phyloP scores from a whole-genome alignment of 1,140 invertebrate species.

The Danaus plexippus region DNA sequence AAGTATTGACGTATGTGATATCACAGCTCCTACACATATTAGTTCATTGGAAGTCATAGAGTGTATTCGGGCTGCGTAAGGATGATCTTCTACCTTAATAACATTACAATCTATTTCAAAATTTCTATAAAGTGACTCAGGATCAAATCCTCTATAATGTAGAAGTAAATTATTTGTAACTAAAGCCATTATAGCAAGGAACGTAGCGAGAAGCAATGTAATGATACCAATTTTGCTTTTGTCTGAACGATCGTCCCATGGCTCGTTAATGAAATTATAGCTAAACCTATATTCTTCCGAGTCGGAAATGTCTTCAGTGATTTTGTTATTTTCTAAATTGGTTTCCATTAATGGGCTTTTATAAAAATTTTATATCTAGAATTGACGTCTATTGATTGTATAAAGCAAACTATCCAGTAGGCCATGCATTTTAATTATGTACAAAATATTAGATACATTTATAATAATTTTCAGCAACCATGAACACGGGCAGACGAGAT shows the following conservation, averaged over 20 bases:
- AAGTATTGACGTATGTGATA: conserved; percentile 38
- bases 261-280: conserved; percentile 48
- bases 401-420: no score
- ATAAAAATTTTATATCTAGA: no score
- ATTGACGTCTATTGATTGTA: no score
- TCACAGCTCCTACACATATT: conserved; percentile 50
- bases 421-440: no score
- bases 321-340: conserved; percentile 36
- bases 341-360: conserved; percentile 30
- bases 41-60: conserved; percentile 39
- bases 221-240: conserved; percentile 48
- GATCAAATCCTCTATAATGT: conserved; percentile 38
- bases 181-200: conserved; percentile 35
- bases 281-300: conserved; percentile 31
- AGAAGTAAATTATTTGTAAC: conserved; percentile 44
- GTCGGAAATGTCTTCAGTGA: conserved; percentile 24
- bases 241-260: conserved; percentile 52
- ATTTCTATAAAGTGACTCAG: conserved; percentile 9
- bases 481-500: no score
- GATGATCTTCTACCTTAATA: conserved; percentile 41
- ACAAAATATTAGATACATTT: no score
- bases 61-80: conserved; percentile 50
- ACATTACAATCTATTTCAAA: conserved; percentile 41
- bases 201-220: conserved; percentile 38
- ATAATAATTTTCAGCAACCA: no score